Evolutionary conservation across 2,113 vertebrate species (phyloP).

Genomic region (Pristiophorus japonicus): DNA sequence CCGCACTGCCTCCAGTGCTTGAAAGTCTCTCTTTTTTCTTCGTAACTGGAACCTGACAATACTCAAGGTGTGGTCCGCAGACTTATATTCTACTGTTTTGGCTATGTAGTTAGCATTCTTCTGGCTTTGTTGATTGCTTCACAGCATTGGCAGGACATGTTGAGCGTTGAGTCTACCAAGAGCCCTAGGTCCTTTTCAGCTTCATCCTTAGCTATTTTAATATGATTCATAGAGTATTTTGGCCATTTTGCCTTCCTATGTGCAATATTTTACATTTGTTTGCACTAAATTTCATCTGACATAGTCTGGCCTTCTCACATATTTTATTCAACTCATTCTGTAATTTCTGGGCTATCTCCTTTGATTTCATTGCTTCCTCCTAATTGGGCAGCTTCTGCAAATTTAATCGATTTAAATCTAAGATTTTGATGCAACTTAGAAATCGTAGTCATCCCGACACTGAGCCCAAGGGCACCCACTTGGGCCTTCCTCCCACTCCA

Average conservation of each 20-base stretch:
- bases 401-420: too few relatives aligned
- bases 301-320: background rate
- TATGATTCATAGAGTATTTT: background rate
- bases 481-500: too few relatives aligned
- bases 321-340: too few relatives aligned
- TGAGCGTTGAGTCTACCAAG: background rate
- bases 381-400: too few relatives aligned
- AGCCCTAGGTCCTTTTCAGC: too few relatives aligned
- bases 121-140: background rate
- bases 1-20: background rate
- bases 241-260: background rate
- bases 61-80: background rate
- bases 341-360: too few relatives aligned
- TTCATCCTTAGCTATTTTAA: background rate
- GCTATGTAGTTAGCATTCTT: background rate
- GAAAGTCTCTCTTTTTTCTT: background rate
- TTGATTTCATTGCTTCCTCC: too few relatives aligned
- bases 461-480: too few relatives aligned
- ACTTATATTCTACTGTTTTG: background rate
- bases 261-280: background rate
- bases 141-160: background rate
- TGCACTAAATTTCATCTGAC: background rate
- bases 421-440: too few relatives aligned
- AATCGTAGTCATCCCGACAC: too few relatives aligned
- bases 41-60: background rate